Conservation (phyloP, 2,888 invertebrate species). For the Syrista parreyssii region DNA sequence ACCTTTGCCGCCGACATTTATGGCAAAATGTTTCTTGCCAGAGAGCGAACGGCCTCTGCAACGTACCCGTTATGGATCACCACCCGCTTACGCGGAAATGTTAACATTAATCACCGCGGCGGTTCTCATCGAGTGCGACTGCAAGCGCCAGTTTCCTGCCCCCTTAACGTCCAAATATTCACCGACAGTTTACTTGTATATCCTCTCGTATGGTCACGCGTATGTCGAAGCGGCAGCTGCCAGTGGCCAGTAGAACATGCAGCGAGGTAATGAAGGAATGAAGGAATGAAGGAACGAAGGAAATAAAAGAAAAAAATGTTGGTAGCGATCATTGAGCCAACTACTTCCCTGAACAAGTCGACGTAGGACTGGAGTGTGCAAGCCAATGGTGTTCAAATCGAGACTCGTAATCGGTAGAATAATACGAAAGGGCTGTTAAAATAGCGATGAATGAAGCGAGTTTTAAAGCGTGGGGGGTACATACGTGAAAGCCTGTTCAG, state of each 20-base stretch:
- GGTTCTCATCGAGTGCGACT: constrained; percentile 1
- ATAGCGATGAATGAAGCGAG: background rate
- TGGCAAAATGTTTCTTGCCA: constrained; percentile 17
- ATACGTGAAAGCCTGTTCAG: background rate
- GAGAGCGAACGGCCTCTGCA: constrained; percentile 7
- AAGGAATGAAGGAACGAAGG: background rate
- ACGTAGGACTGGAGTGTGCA: background rate
- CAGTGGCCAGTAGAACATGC: background rate
- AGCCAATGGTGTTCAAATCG: background rate
- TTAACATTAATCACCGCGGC: constrained; percentile 10
- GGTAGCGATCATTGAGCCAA: background rate
- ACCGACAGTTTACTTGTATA: background rate
- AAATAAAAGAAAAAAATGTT: background rate
- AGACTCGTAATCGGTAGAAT: background rate
- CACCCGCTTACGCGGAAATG: constrained; percentile 10
- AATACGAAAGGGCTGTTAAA: constrained; percentile 1
- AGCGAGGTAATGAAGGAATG: background rate
- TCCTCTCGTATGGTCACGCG: background rate
- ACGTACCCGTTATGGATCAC: constrained; percentile 18
- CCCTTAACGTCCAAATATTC: background rate
- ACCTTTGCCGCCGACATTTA: constrained; percentile 23
- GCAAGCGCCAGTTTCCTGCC: background rate
- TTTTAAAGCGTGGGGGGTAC: constrained; percentile 1
- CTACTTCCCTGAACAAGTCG: background rate
- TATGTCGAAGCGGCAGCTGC: background rate